Evolutionary conservation across 2,797 vertebrate species (phyloP), one percentile per base, ranked within the genome.

Genomic region (Artibeus jamaicensis): DNA sequence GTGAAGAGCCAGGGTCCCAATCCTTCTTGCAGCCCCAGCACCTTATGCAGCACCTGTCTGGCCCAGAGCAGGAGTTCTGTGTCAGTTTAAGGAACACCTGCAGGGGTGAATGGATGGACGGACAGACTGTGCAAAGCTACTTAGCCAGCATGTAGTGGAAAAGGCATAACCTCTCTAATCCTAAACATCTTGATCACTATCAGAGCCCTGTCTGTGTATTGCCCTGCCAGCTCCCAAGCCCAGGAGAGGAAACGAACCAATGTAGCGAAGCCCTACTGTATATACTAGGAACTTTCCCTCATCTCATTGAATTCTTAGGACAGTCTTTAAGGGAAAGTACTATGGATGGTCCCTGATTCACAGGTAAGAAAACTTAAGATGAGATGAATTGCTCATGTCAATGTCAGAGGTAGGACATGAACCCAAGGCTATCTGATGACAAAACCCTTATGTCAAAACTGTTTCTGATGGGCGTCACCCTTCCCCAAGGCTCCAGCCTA

Each of bases 401-500:
- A 50, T 29, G 79, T 92, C 90, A 92, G 86, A 94, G 55, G 57
- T 5, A 90, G 92, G 77, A 78, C 67, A 71, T 81, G 93, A 95
- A 96, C 29, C 91, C 70, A 81, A 55, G 44, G 78, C 48, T 89
- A 34, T 59, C 48, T 86, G 86, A 92, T 95, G 97, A 97, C 91
- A 97, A 97, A 94, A 84, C 70, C 46, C 57, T 92, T 86, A 83
- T 73, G 96, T 96, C 94, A 96, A 29, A 29, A 22, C 85, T 83
- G 32, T 89, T 96, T 86, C 92, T 86, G 85, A 93, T 59, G 87
- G 87, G 73, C 8, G 73, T 78, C 71, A 93, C 78, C 55, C 50
- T 82, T 89, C 91, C 95, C 96, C 24, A 46, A 82, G 79, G 92
- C 79, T 91, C 65, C 48, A 84, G 84, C 55, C 71, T 86, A 62